Evolutionary conservation across 35 echinoderm and acorn worm species (phyloP), one percentile per base, ranked within the genome.

Genomic region (Heliocidaris erythrogramma): DNA sequence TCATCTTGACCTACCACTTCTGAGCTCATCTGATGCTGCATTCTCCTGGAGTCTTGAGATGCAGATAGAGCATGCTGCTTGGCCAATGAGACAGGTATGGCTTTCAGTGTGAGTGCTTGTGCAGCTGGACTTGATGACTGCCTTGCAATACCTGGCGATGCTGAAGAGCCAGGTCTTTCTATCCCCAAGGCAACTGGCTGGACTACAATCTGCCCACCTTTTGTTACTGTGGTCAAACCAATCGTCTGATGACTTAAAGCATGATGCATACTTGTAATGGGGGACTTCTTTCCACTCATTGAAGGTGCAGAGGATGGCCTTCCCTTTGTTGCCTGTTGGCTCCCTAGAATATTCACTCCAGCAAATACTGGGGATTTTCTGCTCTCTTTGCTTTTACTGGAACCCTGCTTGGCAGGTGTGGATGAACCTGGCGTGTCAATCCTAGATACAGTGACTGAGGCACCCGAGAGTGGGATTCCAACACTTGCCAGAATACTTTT

Each of bases 401-500:
- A 48, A 14, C 48, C 50, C 49, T 92, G 91, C 48, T 92, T 92
- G 16, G 31, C 91, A 59, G 48, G 4, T 29, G 49, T 48, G 2
- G 50, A 30, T 48, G 91, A 30, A 30, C 49, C 49, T 59, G 47
- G 91, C 8, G 91, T 92, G 32, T 92, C 49, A 30, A 92, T 92
- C 49, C 50, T 92, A 7, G 91, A 92, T 30, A 92, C 91, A 52
- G 91, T 92, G 48, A 92, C 91, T 4, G 91, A 92, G 13, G 91
- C 49, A 92, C 50, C 50, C 0, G 91, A 92, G n/a, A 92, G 91
- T 6, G 91, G 50, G 10, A 92, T 96, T 4, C 94, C 96, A 14
- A 94, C 96, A 86, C 94, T 96, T 17, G 96, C 96, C 17, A 96
- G 52, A 47, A 96, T 96, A 48, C 96, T 96, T n/a, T 94, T 90